A percentile compares a stretch with the other conserved stretches of the same genome.
Evolutionary conservation across 1,140 invertebrate species (phyloP).

Genomic region (Eupristina koningsbergeri): DNA sequence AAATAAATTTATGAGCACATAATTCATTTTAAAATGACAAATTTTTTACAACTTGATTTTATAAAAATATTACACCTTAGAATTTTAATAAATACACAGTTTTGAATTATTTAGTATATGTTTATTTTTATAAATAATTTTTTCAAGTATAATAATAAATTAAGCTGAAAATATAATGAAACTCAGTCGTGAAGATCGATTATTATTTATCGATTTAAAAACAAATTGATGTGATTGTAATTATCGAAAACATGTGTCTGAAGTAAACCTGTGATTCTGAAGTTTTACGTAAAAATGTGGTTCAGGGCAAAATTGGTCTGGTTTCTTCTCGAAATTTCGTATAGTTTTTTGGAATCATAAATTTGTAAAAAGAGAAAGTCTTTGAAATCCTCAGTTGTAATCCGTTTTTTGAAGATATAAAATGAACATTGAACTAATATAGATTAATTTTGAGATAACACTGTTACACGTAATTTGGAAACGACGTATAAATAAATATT

Average conservation of each 20-base stretch:
- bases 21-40: no score
- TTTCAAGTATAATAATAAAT: no score
- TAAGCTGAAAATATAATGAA: no score
- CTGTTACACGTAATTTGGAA: background rate
- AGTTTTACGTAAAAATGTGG: slow-evolving; percentile 36
- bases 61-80: no score
- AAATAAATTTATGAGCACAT: no score
- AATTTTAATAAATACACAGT: no score
- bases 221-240: no score
- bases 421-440: slow-evolving; percentile 4
- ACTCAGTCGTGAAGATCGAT: no score
- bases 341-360: slow-evolving; percentile 31
- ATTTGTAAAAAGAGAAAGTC: slow-evolving; percentile 44
- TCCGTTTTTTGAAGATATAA: slow-evolving; percentile 6
- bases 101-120: no score
- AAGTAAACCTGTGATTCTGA: background rate
- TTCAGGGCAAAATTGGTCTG: slow-evolving; percentile 25
- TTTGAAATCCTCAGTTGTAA: background rate
- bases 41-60: no score
- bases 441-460: background rate
- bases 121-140: no score
- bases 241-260: background rate
- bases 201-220: background rate
- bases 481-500: background rate
- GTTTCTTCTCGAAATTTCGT: slow-evolving; percentile 30